These are phyloP conservation scores for Cyanistes caeruleus DNA, from an alignment of 2,113 vertebrate genomes.

Conservation along the genomic window DNA sequence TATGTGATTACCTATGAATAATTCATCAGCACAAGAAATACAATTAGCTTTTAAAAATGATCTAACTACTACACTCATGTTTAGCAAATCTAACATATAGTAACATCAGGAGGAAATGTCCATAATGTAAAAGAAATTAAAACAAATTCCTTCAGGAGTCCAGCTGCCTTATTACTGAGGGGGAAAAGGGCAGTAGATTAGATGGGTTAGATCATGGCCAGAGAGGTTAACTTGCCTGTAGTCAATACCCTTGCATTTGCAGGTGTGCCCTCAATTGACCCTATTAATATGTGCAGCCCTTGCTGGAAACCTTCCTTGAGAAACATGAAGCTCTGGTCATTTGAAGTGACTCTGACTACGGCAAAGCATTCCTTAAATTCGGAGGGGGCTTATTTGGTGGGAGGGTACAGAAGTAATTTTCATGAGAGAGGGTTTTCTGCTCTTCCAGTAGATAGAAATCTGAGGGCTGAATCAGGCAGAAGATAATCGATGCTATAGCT, in stretches of 20 bases:
- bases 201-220: conserved; percentile 5
- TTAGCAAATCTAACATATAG: conserved; percentile 54
- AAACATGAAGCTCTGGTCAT: background rate
- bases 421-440: background rate
- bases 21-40: conserved; percentile 71
- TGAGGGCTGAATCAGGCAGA: conserved; percentile 32
- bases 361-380: background rate
- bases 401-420: background rate
- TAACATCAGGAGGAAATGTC: conserved; percentile 34
- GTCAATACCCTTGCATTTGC: conserved; percentile 63
- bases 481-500: conserved; percentile 44
- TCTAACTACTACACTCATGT: conserved; percentile 43
- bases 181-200: conserved; percentile 27
- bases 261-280: conserved; percentile 67
- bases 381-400: background rate
- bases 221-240: conserved; percentile 46
- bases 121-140: conserved; percentile 53
- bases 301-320: conserved; percentile 17
- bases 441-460: conserved; percentile 54
- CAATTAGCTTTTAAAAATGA: conserved; percentile 69
- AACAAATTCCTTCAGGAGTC: conserved; percentile 22
- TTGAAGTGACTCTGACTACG: background rate
- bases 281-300: conserved; percentile 15
- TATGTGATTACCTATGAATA: conserved; percentile 75
- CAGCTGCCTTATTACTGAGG: conserved; percentile 12